These are phyloP conservation scores for Apamea monoglypha DNA, from an alignment of 2,888 invertebrate species.

Conservation along the genomic window DNA sequence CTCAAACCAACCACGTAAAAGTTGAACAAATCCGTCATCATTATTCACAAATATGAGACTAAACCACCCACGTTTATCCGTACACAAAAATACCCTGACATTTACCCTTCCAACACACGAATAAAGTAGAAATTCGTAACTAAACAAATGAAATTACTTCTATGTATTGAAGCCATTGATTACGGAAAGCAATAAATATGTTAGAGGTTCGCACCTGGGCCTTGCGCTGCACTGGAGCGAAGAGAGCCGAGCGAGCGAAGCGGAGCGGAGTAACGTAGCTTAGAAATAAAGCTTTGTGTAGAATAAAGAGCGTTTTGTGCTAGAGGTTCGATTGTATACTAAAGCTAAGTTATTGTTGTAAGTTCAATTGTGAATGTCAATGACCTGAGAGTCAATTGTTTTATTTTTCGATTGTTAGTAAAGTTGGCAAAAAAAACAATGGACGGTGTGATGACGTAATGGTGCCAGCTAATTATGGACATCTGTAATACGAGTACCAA, in stretches of 20 bases:
- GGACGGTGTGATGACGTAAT: neutral
- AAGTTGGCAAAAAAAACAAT: neutral
- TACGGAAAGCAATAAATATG: conserved; percentile 60
- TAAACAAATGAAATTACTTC: conserved; percentile 51
- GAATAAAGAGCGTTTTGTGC: conserved; percentile 21
- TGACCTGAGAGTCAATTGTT: conserved; percentile 3
- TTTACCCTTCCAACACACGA: conserved; percentile 10
- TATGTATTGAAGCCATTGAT: conserved; percentile 56
- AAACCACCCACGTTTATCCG: neutral
- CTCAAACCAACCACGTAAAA: neutral
- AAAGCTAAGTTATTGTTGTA: conserved; percentile 5
- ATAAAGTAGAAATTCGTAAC: conserved; percentile 12
- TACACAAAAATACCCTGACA: conserved; percentile 20
- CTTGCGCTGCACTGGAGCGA: conserved; percentile 14
- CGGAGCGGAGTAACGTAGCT: conserved; percentile 25
- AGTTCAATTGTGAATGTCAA: conserved; percentile 12
- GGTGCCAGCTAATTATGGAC: neutral
- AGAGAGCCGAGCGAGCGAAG: conserved; percentile 28
- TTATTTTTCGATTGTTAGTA: neutral
- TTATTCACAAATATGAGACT: conserved; percentile 5
- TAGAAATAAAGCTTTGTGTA: conserved; percentile 42
- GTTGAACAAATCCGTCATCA: neutral
- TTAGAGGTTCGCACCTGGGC: conserved; percentile 56
- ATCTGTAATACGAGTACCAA: neutral
- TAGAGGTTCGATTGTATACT: conserved; percentile 31